Conservation (phyloP, 2,113 vertebrate genomes). For the Elephantulus edwardii region DNA sequence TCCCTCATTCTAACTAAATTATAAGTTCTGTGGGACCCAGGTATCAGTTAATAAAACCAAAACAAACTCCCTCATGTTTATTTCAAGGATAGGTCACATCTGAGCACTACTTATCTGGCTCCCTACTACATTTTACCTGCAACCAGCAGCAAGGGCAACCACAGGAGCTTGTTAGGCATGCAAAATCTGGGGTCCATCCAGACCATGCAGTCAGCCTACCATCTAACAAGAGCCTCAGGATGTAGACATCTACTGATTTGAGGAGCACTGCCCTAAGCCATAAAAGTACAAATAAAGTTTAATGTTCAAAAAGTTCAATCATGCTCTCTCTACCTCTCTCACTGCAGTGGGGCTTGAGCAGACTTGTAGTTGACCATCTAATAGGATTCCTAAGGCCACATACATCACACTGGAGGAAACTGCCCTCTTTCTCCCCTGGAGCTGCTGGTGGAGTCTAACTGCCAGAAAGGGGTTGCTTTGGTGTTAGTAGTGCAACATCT, state of each 20-base stretch:
- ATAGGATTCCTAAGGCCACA: background rate
- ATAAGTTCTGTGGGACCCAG: background rate
- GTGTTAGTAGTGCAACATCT: no score
- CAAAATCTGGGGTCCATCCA: background rate
- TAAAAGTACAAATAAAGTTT: background rate
- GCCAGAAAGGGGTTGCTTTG: no score
- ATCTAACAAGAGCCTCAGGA: background rate
- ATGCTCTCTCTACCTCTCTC: background rate
- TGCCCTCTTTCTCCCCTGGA: background rate
- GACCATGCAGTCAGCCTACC: background rate
- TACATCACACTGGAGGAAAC: background rate
- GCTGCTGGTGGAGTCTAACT: no score
- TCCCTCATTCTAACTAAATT: no score
- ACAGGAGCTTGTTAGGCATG: no score
- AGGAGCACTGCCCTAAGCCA: background rate
- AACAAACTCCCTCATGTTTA: background rate
- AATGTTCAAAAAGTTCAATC: background rate
- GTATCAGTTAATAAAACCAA: no score
- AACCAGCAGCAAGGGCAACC: no score
- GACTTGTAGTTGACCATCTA: background rate
- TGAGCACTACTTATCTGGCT: background rate
- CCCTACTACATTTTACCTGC: fast-evolving
- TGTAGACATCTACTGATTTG: no score
- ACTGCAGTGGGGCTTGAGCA: background rate
- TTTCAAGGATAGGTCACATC: background rate